Evolutionary conservation across 53 echinoderm and acorn worm genomes (phyloP).

Genomic region (Holothuria scabra): DNA sequence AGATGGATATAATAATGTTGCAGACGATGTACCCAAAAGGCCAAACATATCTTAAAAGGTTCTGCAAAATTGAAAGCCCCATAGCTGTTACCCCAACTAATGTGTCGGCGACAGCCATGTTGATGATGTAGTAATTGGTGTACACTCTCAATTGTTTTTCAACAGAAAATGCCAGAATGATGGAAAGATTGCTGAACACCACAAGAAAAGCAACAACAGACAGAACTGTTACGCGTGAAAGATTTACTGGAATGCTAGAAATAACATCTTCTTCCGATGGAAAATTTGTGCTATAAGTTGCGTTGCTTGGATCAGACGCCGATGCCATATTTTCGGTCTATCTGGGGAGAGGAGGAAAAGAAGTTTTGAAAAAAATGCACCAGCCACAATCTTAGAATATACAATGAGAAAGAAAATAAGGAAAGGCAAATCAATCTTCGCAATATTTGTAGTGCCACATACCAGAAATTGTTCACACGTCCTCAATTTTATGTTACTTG

Average conservation of each 20-base stretch:
- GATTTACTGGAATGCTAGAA: not conserved
- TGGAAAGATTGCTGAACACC: not conserved
- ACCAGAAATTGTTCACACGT: too few species aligned
- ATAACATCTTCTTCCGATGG: too few species aligned
- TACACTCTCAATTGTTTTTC: slow-evolving; percentile 3
- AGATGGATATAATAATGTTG: not conserved
- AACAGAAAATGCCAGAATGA: slow-evolving; percentile 6
- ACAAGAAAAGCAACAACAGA: not conserved
- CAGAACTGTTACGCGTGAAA: not conserved
- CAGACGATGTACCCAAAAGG: not conserved
- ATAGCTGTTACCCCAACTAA: not conserved
- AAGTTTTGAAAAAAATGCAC: too few species aligned
- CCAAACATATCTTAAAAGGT: slow-evolving; percentile 1
- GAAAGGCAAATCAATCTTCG: too few species aligned
- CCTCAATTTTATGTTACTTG: too few species aligned
- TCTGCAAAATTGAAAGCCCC: slow-evolving; percentile 11
- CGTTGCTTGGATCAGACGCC: too few species aligned
- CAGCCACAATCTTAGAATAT: too few species aligned
- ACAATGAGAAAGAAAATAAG: too few species aligned
- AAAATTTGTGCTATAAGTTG: too few species aligned
- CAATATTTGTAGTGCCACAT: too few species aligned
- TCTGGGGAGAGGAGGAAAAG: too few species aligned
- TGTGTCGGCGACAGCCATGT: slow-evolving; percentile 21
- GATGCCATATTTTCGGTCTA: too few species aligned
- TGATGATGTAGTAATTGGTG: slow-evolving; percentile 27